Percentiles rank a stretch among this genome's conserved stretches.
These are phyloP conservation scores for Microchirus variegatus DNA, from an alignment of 2,797 vertebrate species.

Conservation along the genomic window DNA sequence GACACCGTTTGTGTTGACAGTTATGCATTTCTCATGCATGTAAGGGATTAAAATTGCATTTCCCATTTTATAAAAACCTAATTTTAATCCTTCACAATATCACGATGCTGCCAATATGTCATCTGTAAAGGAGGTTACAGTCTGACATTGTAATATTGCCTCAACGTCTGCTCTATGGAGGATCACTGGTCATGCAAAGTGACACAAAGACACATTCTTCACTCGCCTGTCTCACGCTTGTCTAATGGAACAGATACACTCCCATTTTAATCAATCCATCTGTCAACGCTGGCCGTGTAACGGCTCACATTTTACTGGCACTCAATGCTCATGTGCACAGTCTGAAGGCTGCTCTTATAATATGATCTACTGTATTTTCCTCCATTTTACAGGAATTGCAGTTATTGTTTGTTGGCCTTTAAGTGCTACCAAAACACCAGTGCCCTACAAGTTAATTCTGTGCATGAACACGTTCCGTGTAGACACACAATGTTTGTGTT, in stretches of 20 bases:
- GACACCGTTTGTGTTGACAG: no score
- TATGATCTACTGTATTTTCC: neutral
- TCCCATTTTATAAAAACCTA: no score
- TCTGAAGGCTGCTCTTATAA: neutral
- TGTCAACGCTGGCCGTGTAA: neutral
- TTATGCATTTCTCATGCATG: no score
- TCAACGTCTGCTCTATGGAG: neutral
- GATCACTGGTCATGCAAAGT: neutral
- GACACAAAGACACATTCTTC: neutral
- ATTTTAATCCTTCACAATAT: no score
- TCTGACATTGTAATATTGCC: neutral
- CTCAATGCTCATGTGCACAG: neutral
- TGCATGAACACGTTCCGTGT: neutral
- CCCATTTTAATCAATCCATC: conserved; percentile 2
- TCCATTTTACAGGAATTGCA: neutral
- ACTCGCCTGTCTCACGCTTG: neutral
- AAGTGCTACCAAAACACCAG: neutral
- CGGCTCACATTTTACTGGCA: neutral
- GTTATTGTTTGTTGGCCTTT: neutral
- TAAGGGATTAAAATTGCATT: no score
- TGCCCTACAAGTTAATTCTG: neutral
- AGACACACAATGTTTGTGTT: neutral
- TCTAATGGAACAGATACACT: conserved; percentile 1
- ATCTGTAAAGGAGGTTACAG: neutral
- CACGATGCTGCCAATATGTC: neutral